These are phyloP conservation scores for Spisula solida DNA, from an alignment of 2,888 invertebrate genomes.

Conservation along the genomic window DNA sequence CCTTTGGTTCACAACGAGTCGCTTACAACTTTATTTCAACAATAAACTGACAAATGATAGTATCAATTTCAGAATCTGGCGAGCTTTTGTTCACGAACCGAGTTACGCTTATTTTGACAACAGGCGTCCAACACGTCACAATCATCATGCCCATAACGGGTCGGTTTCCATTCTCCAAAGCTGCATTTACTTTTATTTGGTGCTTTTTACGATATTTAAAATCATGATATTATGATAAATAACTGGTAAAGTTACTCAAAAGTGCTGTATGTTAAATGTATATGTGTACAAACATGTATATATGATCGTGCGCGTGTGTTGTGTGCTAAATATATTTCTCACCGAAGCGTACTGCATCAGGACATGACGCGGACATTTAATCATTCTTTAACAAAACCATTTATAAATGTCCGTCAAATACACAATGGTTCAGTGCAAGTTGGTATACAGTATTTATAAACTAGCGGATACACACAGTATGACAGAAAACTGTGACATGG, in stretches of 20 bases:
- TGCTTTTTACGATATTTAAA: conserved; percentile 23
- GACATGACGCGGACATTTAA: not conserved
- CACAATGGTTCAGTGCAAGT: not conserved
- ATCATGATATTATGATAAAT: conserved; percentile 29
- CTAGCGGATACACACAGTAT: not conserved
- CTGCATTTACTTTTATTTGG: not conserved
- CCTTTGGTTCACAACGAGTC: conserved; percentile 81
- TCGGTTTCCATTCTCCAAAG: conserved; percentile 2
- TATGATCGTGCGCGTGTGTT: too few species aligned
- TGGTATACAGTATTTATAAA: not conserved
- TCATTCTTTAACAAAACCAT: not conserved
- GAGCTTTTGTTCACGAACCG: conserved; percentile 71
- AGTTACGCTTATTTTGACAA: conserved; percentile 69
- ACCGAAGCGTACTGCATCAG: not conserved
- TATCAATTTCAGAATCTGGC: conserved; percentile 69
- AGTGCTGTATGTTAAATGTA: not conserved
- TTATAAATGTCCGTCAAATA: not conserved
- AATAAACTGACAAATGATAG: conserved; percentile 61
- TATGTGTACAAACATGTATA: not conserved
- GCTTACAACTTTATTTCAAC: conserved; percentile 71
- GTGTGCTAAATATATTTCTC: not conserved
- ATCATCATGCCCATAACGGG: not conserved
- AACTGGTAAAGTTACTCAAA: not conserved
- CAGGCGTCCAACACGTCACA: not conserved
- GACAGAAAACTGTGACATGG: not conserved